Base-by-base conservation (phyloP, 2,888 invertebrate genomes). In the Heliconius aoede region DNA sequence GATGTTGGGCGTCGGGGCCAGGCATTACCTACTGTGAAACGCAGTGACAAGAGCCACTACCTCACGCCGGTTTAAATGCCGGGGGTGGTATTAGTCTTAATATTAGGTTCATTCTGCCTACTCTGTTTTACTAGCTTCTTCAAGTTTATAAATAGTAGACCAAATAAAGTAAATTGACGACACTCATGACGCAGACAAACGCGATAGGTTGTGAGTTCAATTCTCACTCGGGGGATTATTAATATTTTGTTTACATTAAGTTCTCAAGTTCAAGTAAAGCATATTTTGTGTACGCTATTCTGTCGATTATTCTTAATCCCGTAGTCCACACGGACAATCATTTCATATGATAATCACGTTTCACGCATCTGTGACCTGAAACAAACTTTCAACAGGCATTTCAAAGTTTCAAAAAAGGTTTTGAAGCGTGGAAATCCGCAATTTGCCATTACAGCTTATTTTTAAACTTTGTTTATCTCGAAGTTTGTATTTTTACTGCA, bases 341-440 rank as follows among this genome's bases (percentile, higher is more conserved):
- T 30, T 62, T n/a, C 11, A 64, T 32, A 64, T 64, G 13, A 64
- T 32, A 64, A 64, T 32, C n/a, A 64, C 64, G 64, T 64, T 64
- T 64, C 32, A n/a, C 64, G 32, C 32, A 64, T 64, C 32, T n/a
- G 64, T 32, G 32, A 24, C 32, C 9, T 21, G 1, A 32, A 32
- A 64, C 64, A 64, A 64, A 11, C 32, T 64, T 24, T n/a, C 32
- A 64, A 64, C 9, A 32, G n/a, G 32, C 30, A 64, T 64, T 64
- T n/a, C 18, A 64, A 32, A 64, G 32, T 64, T 64, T 13, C 13
- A 32, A 11, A 32, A 64, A 64, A 64, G 32, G 32, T 64, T 64
- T 64, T 64, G 21, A 9, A 18, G 21, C 9, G 62, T 11, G 21
- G 28, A 30, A 60, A 62, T 21, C 21, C n/a, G 13, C 32, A 32